Evolutionary conservation across 2,888 invertebrate species (phyloP).

Genomic region (Oligia fasciuncula): DNA sequence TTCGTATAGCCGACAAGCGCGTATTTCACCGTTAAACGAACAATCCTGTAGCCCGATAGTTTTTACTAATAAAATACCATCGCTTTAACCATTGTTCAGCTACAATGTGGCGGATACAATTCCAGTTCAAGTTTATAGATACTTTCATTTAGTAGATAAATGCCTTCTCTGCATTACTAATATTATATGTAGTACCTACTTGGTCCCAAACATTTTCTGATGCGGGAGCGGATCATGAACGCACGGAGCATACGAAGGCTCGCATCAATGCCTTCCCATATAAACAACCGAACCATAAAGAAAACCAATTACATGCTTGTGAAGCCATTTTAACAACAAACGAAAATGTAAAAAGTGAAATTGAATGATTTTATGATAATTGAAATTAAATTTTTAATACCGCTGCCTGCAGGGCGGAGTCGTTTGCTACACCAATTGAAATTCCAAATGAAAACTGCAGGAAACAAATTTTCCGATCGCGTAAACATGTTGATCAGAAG

Average conservation of each 20-base stretch:
- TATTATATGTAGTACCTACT: constrained; percentile 35
- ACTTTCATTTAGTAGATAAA: constrained; percentile 47
- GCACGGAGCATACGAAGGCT: constrained; percentile 66
- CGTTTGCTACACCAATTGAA: constrained; percentile 54
- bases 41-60: constrained; percentile 40
- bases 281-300: constrained; percentile 82
- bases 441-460: constrained; percentile 47
- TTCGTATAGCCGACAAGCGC: constrained; percentile 16
- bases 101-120: constrained; percentile 30
- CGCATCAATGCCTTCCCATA: constrained; percentile 77
- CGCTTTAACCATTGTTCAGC: constrained; percentile 40
- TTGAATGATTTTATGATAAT: constrained; percentile 68
- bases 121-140: constrained; percentile 42
- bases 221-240: constrained; percentile 75
- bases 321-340: constrained; percentile 74
- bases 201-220: constrained; percentile 70
- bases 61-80: constrained; percentile 52
- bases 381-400: constrained; percentile 64
- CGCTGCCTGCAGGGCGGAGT: constrained; percentile 27
- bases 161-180: constrained; percentile 33
- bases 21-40: constrained; percentile 51
- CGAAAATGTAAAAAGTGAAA: constrained; percentile 66
- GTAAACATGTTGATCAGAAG: constrained; percentile 55
- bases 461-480: constrained; percentile 39
- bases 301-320: constrained; percentile 87